Base-by-base conservation (phyloP, 2,113 vertebrate species). In the Merops nubicus region DNA sequence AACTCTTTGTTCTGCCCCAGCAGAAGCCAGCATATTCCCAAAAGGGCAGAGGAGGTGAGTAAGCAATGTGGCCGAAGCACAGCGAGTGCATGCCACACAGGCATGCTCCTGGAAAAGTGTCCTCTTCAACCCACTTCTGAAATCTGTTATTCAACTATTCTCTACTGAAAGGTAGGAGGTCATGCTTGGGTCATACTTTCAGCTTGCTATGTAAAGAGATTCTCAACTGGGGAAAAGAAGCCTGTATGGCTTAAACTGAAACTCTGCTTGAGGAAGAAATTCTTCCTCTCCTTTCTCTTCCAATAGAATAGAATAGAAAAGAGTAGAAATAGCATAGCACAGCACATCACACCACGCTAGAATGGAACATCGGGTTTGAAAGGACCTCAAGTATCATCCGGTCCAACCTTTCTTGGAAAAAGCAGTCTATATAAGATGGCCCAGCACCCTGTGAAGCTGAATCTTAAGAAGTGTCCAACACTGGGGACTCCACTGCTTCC, bases 1-100 rank as follows among this genome's bases (percentile, higher is more conserved):
- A 88, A 59, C 91, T 94, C 63, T 70, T 75, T 34, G 50, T 89
- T 48, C 81, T 65, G 36, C 45, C 65, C 36, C 75, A 85, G 81
- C 68, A 87, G 5, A 86, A 57, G 17, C 38, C 75, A 86, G 51
- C 31, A 8, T 12, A 76, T 74, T 93, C 92, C 73, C 89, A 70
- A 48, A 70, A 85, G 92, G 70, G 85, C 82, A 90, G 76, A 69
- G 34, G 79, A 94, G 92, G 88, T 83, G 87, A 95, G 70, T 88
- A 86, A 91, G 85, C 34, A 16, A 36, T 74, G 72, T 21, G 28
- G 38, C 15, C 9, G 5, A 83, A 92, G 70, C 15, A 56, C 51
- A 93, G 88, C 28, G 33, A 73, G 29, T 54, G 13, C 13, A 1
- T 84, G 50, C 54, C 45, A 86, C 31, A 31, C 65, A 79, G 62